phyloP scores from a whole-genome alignment of 2,113 vertebrate genomes.

The Ailurus styani region DNA sequence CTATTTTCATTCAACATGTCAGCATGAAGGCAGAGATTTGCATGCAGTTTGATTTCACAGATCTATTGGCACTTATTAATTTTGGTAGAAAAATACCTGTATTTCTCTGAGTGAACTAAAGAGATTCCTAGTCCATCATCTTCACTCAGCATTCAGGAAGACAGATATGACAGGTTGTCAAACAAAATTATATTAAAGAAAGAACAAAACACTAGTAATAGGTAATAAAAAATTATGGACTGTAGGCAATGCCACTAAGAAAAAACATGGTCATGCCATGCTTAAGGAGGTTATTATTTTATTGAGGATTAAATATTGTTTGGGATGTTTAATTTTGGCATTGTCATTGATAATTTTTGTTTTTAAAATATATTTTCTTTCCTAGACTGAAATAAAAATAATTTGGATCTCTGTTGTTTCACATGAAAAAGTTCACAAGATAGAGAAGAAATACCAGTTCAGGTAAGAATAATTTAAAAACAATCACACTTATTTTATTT shows the following conservation, averaged over 20 bases:
- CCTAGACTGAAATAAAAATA: conserved; percentile 12
- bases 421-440: background rate
- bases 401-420: background rate
- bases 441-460: background rate
- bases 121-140: background rate
- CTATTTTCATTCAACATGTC: too few species aligned
- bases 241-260: background rate
- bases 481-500: background rate
- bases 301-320: background rate
- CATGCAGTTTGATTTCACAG: too few species aligned
- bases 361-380: background rate
- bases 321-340: background rate
- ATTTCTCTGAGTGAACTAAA: background rate
- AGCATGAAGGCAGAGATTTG: too few species aligned
- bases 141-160: background rate
- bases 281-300: background rate
- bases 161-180: background rate
- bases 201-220: background rate
- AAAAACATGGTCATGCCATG: background rate
- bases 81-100: background rate
- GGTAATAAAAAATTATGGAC: background rate
- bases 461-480: conserved; percentile 43
- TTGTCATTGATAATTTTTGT: background rate
- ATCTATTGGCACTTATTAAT: too few species aligned
- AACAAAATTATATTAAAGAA: background rate